A percentile compares a stretch with the other conserved stretches of the same genome.
Conservation (phyloP, 2,113 vertebrate species). For the Odontophorus gujanensis region DNA sequence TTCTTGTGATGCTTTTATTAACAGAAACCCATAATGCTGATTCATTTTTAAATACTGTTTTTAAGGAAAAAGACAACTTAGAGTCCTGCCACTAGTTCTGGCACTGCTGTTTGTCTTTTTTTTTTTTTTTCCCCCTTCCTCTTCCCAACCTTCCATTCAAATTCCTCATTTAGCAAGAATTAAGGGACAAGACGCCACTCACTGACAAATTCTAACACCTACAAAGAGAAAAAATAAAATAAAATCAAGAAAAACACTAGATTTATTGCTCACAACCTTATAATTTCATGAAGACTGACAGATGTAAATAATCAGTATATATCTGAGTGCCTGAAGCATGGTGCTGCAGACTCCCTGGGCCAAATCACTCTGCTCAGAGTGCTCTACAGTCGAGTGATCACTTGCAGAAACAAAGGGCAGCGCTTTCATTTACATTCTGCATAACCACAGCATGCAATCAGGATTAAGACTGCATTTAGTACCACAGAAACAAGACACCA, state of each 20-base stretch:
- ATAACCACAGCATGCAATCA: not conserved
- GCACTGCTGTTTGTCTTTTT: not conserved
- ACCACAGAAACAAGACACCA: not conserved
- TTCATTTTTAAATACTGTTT: not conserved
- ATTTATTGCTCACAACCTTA: not conserved
- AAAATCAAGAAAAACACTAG: not conserved
- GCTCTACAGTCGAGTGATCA: not conserved
- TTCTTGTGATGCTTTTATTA: not conserved
- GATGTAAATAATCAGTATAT: not conserved
- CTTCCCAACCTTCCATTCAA: not conserved
- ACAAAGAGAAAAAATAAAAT: not conserved
- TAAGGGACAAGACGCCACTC: not conserved
- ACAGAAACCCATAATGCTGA: not conserved
- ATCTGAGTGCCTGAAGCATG: not conserved
- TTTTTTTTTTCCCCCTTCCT: not conserved
- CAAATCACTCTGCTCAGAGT: not conserved
- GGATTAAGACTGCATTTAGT: not conserved
- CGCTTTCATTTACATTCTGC: not conserved
- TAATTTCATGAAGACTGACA: not conserved
- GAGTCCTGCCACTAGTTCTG: not conserved
- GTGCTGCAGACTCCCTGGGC: not conserved
- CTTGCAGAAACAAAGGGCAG: not conserved
- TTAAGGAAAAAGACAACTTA: not conserved
- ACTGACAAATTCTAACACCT: not conserved
- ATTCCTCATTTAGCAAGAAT: not conserved